phyloP scores from a whole-genome alignment of 2,888 invertebrate species.

The Lycia hirtaria region DNA sequence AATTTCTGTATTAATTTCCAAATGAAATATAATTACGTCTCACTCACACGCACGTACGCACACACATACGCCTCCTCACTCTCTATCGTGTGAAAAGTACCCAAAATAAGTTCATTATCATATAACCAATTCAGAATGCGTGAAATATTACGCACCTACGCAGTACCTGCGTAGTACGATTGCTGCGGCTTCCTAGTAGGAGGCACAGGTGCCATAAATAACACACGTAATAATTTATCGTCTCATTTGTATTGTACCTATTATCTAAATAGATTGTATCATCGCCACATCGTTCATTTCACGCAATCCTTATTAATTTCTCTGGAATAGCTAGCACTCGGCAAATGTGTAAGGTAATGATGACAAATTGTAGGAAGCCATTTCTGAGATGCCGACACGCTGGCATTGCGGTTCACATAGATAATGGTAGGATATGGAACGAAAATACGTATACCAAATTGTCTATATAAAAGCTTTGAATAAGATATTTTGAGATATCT shows the following conservation, averaged over 20 bases:
- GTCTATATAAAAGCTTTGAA: conserved; percentile 1
- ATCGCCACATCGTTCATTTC: conserved; percentile 22
- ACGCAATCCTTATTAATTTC: conserved; percentile 43
- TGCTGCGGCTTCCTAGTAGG: too few species aligned
- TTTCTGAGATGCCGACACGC: conserved; percentile 30
- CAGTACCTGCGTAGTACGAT: too few species aligned
- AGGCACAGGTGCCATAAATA: background rate
- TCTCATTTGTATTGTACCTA: background rate
- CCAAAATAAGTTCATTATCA: too few species aligned
- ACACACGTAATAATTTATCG: background rate
- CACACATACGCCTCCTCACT: too few species aligned
- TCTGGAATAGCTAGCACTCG: conserved; percentile 33
- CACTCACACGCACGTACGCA: too few species aligned
- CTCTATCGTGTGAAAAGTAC: too few species aligned
- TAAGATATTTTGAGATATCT: background rate
- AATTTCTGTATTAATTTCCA: too few species aligned
- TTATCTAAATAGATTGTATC: conserved; percentile 24
- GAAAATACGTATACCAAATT: conserved; percentile 12
- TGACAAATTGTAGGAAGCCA: conserved; percentile 39
- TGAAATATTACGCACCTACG: background rate
- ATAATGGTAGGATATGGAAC: conserved; percentile 13
- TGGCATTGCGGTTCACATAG: conserved; percentile 16
- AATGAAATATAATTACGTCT: too few species aligned
- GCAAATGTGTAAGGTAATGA: conserved; percentile 37
- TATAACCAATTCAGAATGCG: background rate